Evolutionary conservation across 2,888 invertebrate genomes (phyloP).

Genomic region (Beris chalybata): DNA sequence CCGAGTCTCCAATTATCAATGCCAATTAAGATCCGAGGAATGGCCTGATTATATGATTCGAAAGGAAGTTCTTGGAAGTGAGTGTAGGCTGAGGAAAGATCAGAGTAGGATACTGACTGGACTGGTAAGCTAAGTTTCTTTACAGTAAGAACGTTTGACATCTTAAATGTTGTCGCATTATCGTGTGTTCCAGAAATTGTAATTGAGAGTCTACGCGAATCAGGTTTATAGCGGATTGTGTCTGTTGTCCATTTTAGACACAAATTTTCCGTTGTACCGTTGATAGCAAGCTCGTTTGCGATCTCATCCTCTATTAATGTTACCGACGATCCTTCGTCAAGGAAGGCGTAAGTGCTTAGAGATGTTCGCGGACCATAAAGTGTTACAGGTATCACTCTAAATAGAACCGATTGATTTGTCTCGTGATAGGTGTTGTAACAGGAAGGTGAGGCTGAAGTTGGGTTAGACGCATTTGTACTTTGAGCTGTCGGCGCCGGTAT

Average conservation of each 20-base stretch:
- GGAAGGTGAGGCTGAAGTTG: too few species aligned
- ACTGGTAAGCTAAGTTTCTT: neutral
- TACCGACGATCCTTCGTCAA: constrained; percentile 37
- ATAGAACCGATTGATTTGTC: neutral
- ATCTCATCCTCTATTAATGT: constrained; percentile 34
- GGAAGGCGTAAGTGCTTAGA: constrained; percentile 31
- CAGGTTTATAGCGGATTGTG: constrained; percentile 25
- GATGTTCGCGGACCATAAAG: constrained; percentile 16
- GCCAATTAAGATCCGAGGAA: neutral
- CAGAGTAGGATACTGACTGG: neutral
- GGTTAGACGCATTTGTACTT: too few species aligned
- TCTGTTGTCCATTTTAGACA: constrained; percentile 38
- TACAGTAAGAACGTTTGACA: neutral
- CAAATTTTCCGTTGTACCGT: constrained; percentile 34
- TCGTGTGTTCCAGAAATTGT: constrained; percentile 7
- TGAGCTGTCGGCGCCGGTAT: too few species aligned
- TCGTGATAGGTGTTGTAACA: too few species aligned
- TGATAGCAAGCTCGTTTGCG: constrained; percentile 32
- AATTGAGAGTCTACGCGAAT: constrained; percentile 12
- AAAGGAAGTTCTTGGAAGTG: neutral
- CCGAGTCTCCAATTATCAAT: constrained; percentile 3
- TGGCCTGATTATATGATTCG: constrained; percentile 1
- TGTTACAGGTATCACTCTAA: constrained; percentile 32
- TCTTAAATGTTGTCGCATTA: neutral
- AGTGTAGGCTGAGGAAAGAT: neutral